phyloP scores from a whole-genome alignment of 2,797 vertebrate species.

The Tadarida brasiliensis region DNA sequence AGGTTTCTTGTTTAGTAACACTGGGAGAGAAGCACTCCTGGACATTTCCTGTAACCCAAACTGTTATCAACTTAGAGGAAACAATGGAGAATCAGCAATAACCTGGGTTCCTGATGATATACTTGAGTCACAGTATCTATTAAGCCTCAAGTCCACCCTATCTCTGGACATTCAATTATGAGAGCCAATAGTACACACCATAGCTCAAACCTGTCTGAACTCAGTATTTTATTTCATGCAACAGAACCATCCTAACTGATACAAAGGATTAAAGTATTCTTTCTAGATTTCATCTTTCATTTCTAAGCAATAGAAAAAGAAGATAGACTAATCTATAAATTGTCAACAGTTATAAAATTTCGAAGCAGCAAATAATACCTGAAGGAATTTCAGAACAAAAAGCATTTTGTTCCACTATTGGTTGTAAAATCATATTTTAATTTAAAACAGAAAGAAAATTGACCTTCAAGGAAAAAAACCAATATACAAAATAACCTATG shows the following conservation, averaged over 20 bases:
- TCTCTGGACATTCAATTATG: neutral
- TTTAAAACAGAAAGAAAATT: constrained; percentile 60
- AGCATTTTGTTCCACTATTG: neutral
- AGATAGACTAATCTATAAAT: neutral
- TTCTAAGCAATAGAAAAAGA: constrained; percentile 12
- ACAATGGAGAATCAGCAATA: constrained; percentile 5
- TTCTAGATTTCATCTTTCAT: constrained; percentile 43
- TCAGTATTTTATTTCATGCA: constrained; percentile 34
- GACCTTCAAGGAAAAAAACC: neutral
- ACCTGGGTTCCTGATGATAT: neutral
- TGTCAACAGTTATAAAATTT: constrained; percentile 32
- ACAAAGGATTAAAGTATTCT: neutral
- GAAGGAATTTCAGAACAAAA: constrained; percentile 50
- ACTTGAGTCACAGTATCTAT: neutral
- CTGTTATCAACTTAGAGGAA: neutral
- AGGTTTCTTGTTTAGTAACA: neutral
- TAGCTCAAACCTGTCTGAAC: neutral
- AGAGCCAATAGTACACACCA: neutral
- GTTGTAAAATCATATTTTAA: constrained; percentile 62
- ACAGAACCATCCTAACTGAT: constrained; percentile 15
- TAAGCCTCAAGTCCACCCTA: neutral
- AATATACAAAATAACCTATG: constrained; percentile 33
- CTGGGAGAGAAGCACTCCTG: neutral
- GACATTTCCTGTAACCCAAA: neutral
- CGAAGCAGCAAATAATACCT: constrained; percentile 27